A percentile compares a stretch with the other conserved stretches of the same genome.
phyloP scores from a whole-genome alignment of 2,113 vertebrate species.

The Vicugna pacos region DNA sequence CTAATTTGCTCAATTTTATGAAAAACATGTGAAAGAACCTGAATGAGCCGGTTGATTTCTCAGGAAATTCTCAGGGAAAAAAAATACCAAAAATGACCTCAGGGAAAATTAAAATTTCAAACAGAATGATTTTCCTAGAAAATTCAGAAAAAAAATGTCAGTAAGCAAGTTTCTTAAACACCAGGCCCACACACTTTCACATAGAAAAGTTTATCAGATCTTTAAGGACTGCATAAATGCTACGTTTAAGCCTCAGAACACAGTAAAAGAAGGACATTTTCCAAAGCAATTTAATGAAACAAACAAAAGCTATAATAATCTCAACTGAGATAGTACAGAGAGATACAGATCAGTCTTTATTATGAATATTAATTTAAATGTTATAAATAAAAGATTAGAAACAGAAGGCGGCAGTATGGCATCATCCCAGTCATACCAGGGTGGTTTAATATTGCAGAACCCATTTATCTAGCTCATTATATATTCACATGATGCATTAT shows the following conservation, averaged over 20 bases:
- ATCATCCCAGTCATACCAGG: neutral
- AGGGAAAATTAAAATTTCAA: neutral
- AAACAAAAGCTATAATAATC: neutral
- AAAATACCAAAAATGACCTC: neutral
- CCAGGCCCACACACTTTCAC: neutral
- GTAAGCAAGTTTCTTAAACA: neutral
- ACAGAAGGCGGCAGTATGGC: neutral
- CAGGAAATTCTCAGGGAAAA: neutral
- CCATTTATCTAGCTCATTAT: neutral
- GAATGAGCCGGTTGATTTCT: neutral
- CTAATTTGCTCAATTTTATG: neutral
- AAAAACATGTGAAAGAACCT: neutral
- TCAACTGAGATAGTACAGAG: neutral
- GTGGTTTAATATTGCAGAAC: neutral
- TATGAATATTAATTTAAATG: neutral
- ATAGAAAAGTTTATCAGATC: neutral
- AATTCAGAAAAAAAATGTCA: neutral
- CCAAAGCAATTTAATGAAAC: neutral
- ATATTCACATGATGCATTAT: neutral
- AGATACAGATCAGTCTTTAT: neutral
- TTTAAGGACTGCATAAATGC: neutral
- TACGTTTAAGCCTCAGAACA: neutral
- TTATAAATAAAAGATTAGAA: neutral
- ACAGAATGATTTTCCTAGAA: neutral
- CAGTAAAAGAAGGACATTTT: neutral